Evolutionary conservation across 2,797 vertebrate species (phyloP), one percentile per base, ranked within the genome.

Genomic region (Lateolabrax maculatus): DNA sequence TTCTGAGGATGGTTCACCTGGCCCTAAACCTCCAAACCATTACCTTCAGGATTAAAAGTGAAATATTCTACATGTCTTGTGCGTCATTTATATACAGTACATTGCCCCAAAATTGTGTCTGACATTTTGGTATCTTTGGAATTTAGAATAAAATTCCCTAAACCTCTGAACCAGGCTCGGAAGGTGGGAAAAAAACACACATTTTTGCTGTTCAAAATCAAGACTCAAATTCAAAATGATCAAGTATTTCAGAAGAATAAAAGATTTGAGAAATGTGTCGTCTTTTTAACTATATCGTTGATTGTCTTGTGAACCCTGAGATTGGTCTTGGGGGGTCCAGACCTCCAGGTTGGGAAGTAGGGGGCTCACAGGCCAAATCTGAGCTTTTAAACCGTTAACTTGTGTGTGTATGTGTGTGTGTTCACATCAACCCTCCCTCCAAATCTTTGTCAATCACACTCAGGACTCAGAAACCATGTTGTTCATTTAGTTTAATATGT

Each of bases 401-500:
- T 39, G 27, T 29, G 0, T 44, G 16, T 69, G 4, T 53, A 5
- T 68, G 13, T 56, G 9, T 56, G 6, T 55, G 4, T 25, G 5
- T 65, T 53, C 7, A 70, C 6, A 18, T 55, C 29, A 44, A 31
- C 34, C 13, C 7, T 71, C 23, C 11, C 16, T 27, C 21, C 48
- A 60, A 19, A 51, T n/a, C 7, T 71, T 49, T 27, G 9, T 36
- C 25, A 81, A 78, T 75, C 51, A 90, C 37, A 84, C 69, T 52
- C 63, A 53, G 52, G 53, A 88, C 77, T 80, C 84, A 77, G 16
- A 55, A 62, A 53, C 70, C 36, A 79, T 78, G 74, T 82, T 74
- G 73, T 87, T 87, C 85, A 86, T 83, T 93, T 88, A 91, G 79
- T 95, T 95, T 95, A 96, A 92, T 96, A 96, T 97, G 93, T 96